A percentile compares a stretch with the other conserved stretches of the same genome.
These are phyloP conservation scores for Dysidea cf. avara DNA, from an alignment of 37 sponge, comb jelly and placozoan genomes.

Conservation along the genomic window DNA sequence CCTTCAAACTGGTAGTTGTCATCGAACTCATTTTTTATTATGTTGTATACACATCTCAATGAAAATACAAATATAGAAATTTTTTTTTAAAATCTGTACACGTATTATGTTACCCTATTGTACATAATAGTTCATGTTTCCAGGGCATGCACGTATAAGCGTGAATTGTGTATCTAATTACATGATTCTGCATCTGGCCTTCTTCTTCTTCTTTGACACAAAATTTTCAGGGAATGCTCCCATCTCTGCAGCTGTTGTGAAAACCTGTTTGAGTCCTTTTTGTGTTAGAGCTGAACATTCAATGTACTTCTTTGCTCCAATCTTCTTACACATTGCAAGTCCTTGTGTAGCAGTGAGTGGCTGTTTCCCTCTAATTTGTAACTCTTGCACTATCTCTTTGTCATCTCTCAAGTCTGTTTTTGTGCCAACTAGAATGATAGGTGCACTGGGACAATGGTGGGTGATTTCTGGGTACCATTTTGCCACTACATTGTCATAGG, in stretches of 20 bases:
- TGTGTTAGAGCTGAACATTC: slow-evolving; percentile 89
- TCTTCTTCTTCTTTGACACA: slow-evolving; percentile 33
- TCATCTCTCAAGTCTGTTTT: slow-evolving; percentile 84
- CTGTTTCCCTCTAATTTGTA: slow-evolving; percentile 36
- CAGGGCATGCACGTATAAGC: no score
- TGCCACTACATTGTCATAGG: slow-evolving; percentile 63
- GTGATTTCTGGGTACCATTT: slow-evolving; percentile 81
- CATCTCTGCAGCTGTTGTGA: slow-evolving; percentile 77
- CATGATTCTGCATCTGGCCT: slow-evolving; percentile 10
- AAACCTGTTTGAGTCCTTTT: slow-evolving; percentile 82
- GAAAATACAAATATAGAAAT: no score
- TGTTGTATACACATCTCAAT: neutral
- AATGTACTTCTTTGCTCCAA: slow-evolving; percentile 83
- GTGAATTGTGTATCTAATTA: neutral
- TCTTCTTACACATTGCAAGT: slow-evolving; percentile 59
- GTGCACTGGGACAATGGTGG: slow-evolving; percentile 87
- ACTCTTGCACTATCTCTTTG: slow-evolving; percentile 40
- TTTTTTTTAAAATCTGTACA: no score
- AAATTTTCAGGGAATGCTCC: slow-evolving; percentile 58
- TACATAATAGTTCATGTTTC: no score
- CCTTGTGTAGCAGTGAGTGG: slow-evolving; percentile 80
- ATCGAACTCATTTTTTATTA: neutral
- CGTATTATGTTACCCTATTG: no score
- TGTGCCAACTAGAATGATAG: slow-evolving; percentile 81
- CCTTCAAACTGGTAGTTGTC: slow-evolving; percentile 53